Evolutionary conservation across 2,113 vertebrate genomes (phyloP), one percentile per base, ranked within the genome.

Genomic region (Protomyctophum bolini): DNA sequence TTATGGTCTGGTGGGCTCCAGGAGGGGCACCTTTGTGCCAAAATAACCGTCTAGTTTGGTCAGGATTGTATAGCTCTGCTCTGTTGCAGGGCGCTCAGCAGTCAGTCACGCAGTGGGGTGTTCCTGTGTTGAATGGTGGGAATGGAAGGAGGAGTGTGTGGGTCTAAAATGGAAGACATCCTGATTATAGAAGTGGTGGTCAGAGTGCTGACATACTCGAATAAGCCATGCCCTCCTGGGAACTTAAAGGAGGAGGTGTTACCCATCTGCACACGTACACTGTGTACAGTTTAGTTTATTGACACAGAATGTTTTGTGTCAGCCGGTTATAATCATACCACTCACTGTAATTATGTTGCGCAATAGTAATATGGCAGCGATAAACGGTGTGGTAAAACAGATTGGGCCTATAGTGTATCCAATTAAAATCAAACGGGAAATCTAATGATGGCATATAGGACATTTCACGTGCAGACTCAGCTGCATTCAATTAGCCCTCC

Each of bases 151-250:
- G 48, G 47, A 67, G 52, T 0, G 49, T 0, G 49, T 59, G 72
- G 72, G n/a, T 68, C 63, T 67, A 47, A 79, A 81, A 84, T 81
- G 73, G 68, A 81, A 84, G 81, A 88, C 84, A 79, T 88, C 83
- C 82, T 76, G 71, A 51, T 65, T 75, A 74, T 70, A 59, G 73
- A 60, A 8, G 74, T 50, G 12, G 50, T 69, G 68, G 61, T 72
- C 10, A 12, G 45, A 65, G 82, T 72, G 77, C 45, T 84, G 86
- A 90, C 79, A 81, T 71, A 58, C 69, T 76, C 58, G 57, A 78
- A 82, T 84, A 70, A 59, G 63, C 65, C 57, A 54, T 59, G 63
- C 72, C 64, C 47, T 81, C 54, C 51, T 49, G 4, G 11, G 4
- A 2, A 45, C 75, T 69, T 33, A 55, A 52, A 68, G 55, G 48